Base-by-base conservation (phyloP, 1,140 invertebrate species). In the Mercenaria mercenaria region DNA sequence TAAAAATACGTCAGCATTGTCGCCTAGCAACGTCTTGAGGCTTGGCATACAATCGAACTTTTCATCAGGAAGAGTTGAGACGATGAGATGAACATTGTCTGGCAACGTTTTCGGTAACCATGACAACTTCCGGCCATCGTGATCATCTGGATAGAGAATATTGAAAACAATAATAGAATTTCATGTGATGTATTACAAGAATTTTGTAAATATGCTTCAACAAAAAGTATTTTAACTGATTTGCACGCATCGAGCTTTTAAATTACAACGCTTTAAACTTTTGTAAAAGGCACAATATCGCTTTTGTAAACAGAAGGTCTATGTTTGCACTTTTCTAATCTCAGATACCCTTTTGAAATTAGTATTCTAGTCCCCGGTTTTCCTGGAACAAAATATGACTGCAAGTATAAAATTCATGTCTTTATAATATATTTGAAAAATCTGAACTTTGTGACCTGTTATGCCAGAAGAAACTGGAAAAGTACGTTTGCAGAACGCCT, bases 51-150 rank as follows among this genome's bases (percentile, higher is more conserved):
- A 92, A 41, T 94, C 92, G 37, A 90, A 92, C 52, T 91, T 92
- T 52, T 96, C 94, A 61, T 96, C 93, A 20, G 95, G 93, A 43
- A 94, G 89, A 15, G 95, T 95, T 32, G 96, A 96, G 1, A 99
- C 97, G 50, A 99, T 97, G 89, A 99, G 97, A 69, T 94, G 92
- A 11, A 95, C 95, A 85, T 96, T 89, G 11, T 82, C 47, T 11
- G 95, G 95, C 11, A 96, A 91, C 39, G 93, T 89, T 67, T 92
- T 94, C 26, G 95, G 95, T 15, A 96, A 81, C 96, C 96, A 96
- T 39, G 84, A 61, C 67, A 95, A 82, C 52, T 94, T 95, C 56
- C 93, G 88, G 11, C 93, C 95, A 41, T 94, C 91, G 67, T 95
- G 91, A 59, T 95, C 94, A 82, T 94, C 94, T 94, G 83, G 56